Conservation (phyloP, 2,113 vertebrate genomes). For the Mesembrinibis cayennensis region DNA sequence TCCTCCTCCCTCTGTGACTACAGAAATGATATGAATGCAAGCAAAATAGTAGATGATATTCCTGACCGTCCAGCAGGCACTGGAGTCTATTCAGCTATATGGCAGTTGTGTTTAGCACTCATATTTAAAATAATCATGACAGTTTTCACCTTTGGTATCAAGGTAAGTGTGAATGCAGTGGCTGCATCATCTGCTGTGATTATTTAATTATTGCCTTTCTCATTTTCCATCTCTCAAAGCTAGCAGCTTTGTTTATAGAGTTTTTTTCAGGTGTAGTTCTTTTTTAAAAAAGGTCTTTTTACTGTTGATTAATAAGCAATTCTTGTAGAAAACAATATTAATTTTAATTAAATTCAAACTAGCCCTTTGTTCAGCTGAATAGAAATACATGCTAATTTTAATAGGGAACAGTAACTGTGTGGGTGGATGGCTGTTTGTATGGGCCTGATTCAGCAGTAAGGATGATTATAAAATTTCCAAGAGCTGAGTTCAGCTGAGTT, state of each 20-base stretch:
- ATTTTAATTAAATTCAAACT: neutral
- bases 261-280: neutral
- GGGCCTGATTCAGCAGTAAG: neutral
- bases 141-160: conserved; percentile 98
- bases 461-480: neutral
- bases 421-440: neutral
- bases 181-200: neutral
- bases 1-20: conserved; percentile 97
- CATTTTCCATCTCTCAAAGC: neutral
- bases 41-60: conserved; percentile 86
- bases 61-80: conserved; percentile 88
- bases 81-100: conserved; percentile 97
- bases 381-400: neutral
- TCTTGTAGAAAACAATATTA: neutral
- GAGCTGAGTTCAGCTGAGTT: neutral
- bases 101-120: conserved; percentile 95
- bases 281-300: neutral
- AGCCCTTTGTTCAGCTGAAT: neutral
- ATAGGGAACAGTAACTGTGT: neutral
- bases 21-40: conserved; percentile 93
- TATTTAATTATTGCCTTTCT: neutral
- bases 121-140: conserved; percentile 99
- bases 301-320: neutral
- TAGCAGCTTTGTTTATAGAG: neutral
- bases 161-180: conserved; percentile 77